Evolutionary conservation across 2,888 invertebrate species (phyloP).

Genomic region (Dendrolimus houi): DNA sequence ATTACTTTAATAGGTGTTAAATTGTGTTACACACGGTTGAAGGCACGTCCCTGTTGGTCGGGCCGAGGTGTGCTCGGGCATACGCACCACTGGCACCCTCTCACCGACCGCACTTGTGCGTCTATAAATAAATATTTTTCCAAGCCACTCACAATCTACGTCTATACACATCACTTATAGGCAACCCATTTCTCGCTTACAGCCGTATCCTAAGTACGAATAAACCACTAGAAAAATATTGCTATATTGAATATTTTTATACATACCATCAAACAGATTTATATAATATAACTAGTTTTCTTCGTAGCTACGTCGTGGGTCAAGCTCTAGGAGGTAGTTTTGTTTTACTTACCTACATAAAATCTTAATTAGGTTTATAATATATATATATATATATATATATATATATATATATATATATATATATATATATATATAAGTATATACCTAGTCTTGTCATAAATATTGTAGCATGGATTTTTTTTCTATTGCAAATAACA

Average conservation of each 20-base stretch:
- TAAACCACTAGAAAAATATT: neutral
- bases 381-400: no score
- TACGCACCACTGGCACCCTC: constrained; percentile 55
- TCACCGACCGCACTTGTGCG: constrained; percentile 27
- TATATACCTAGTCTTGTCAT: no score
- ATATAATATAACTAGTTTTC: no score
- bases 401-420: no score
- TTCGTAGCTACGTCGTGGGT: no score
- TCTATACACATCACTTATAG: neutral
- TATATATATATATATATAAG: no score
- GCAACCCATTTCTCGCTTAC: neutral
- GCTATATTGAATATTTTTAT: neutral
- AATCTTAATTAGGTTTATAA: no score
- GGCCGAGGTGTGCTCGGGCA: constrained; percentile 29
- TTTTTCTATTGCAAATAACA: no score
- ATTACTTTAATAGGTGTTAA: neutral
- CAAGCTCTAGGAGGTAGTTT: no score
- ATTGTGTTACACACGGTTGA: constrained; percentile 34
- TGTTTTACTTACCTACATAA: no score
- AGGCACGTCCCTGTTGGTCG: constrained; percentile 18
- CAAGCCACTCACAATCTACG: neutral
- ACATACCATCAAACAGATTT: no score
- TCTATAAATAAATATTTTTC: constrained; percentile 38
- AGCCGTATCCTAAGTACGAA: neutral
- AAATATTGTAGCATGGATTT: no score